Conservation (phyloP, 2,888 invertebrate genomes). For the Eupelmus urozonus region DNA sequence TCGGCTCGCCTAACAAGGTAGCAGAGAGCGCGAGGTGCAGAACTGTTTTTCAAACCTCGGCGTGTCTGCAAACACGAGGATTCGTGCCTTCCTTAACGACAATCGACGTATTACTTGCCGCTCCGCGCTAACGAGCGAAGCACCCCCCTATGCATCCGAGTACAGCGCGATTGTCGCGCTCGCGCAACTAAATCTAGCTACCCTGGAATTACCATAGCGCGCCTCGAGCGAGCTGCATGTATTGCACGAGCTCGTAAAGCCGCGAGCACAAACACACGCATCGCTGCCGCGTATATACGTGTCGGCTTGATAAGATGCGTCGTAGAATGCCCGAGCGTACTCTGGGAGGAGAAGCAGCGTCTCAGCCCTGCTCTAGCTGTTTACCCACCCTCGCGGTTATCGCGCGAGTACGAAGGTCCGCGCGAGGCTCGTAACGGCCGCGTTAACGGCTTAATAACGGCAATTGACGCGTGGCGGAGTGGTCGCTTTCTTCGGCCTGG, state of each 20-base stretch:
- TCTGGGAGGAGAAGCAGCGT: too few relatives aligned
- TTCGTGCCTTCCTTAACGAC: constrained; percentile 38
- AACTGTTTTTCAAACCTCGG: constrained; percentile 21
- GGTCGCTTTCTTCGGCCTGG: neutral
- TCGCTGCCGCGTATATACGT: neutral
- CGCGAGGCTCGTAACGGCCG: neutral
- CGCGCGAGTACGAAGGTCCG: constrained; percentile 13
- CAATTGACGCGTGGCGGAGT: neutral
- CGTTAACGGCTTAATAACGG: constrained; percentile 28
- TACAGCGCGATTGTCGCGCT: constrained; percentile 27
- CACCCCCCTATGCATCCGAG: neutral
- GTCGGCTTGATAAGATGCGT: constrained; percentile 35
- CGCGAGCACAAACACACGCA: neutral
- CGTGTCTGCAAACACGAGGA: constrained; percentile 22
- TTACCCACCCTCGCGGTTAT: neutral
- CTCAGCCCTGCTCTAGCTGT: neutral
- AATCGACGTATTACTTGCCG: constrained; percentile 33
- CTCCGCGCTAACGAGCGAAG: constrained; percentile 40
- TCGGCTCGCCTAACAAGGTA: neutral
- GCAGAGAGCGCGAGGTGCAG: neutral
- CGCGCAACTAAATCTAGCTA: constrained; percentile 43
- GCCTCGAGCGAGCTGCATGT: neutral
- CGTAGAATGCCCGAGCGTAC: neutral
- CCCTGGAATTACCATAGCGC: constrained; percentile 18
- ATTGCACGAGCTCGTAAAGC: constrained; percentile 42